Evolutionary conservation across 2,113 vertebrate species (phyloP).

Genomic region (Megaceryle maxima): DNA sequence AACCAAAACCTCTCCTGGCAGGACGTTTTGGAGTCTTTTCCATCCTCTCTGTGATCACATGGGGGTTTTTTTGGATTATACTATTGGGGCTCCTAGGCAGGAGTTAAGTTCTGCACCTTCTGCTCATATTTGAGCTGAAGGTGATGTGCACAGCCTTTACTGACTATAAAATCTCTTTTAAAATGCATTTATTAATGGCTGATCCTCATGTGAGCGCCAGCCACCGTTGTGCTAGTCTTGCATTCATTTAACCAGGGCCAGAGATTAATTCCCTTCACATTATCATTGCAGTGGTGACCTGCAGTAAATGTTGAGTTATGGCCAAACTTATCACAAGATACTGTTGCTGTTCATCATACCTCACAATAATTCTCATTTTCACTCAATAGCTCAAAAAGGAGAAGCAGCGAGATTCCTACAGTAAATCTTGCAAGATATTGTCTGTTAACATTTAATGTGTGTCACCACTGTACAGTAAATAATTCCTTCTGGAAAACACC

Average conservation of each 20-base stretch:
- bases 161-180: not conserved
- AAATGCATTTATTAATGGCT: not conserved
- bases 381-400: not conserved
- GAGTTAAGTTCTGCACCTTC: not conserved
- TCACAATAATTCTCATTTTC: conserved; percentile 51
- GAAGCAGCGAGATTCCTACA: not conserved
- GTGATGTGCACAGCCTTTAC: not conserved
- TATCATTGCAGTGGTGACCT: conserved; percentile 48
- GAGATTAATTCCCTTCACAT: conserved; percentile 70
- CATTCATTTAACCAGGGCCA: conserved; percentile 56
- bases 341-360: conserved; percentile 53
- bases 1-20: too few species aligned
- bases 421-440: conserved; percentile 61
- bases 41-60: rapidly evolving
- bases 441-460: conserved; percentile 44
- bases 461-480: conserved; percentile 20
- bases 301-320: conserved; percentile 69
- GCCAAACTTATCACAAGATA: conserved; percentile 55
- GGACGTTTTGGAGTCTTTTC: not conserved
- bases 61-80: not conserved
- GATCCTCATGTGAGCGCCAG: rapidly evolving
- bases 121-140: not conserved
- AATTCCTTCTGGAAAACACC: conserved; percentile 24
- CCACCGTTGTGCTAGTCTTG: not conserved
- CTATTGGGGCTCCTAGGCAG: not conserved